phyloP scores from a whole-genome alignment of 2,113 vertebrate species.

The Pyxicephalus adspersus region DNA sequence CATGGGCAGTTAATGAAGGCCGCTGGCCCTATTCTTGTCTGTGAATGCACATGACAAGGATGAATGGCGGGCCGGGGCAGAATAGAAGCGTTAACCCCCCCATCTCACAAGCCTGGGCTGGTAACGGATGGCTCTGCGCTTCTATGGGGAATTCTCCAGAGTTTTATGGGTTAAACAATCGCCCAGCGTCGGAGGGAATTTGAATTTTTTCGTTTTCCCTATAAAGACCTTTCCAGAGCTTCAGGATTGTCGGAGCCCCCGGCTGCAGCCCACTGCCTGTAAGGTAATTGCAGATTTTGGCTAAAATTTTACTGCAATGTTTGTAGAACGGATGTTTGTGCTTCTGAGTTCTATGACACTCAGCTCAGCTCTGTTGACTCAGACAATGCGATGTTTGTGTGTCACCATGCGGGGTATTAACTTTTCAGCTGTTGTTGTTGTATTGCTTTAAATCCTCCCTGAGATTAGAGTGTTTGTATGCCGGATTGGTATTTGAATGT shows the following conservation, averaged over 20 bases:
- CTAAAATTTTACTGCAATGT: neutral
- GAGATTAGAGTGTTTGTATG: neutral
- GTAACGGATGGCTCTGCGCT: neutral
- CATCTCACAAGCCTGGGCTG: neutral
- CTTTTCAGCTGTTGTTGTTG: neutral
- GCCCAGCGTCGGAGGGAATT: neutral
- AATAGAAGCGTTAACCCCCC: neutral
- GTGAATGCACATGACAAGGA: conserved; percentile 71
- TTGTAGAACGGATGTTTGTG: neutral
- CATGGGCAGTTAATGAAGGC: conserved; percentile 76
- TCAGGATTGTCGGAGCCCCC: too few species aligned
- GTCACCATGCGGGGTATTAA: neutral
- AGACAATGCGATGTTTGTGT: neutral
- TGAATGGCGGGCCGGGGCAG: conserved; percentile 63
- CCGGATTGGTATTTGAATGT: neutral
- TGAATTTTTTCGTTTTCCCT: neutral
- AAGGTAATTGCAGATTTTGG: neutral
- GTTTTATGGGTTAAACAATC: neutral
- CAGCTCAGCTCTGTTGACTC: too few species aligned
- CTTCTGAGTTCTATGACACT: neutral
- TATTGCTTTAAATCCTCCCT: neutral
- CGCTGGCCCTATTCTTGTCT: conserved; percentile 66
- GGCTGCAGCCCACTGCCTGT: neutral
- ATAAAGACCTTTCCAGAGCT: too few species aligned
- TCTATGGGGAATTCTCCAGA: neutral